Evolutionary conservation across 2,113 vertebrate genomes (phyloP), one percentile per base, ranked within the genome.

Genomic region (Perca flavescens): DNA sequence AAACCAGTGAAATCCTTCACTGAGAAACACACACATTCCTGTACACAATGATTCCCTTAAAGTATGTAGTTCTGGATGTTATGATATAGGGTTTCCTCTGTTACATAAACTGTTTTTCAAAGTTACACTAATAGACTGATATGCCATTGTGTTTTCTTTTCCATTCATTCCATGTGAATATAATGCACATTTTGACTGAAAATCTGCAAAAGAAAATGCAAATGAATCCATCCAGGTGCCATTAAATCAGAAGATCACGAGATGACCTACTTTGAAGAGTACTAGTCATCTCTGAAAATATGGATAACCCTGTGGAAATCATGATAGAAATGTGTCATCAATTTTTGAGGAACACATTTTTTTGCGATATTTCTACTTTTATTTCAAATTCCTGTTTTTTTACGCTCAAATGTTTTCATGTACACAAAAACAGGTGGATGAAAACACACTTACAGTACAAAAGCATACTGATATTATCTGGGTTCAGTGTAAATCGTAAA

Each of bases 11-110:
- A 74, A 19, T 2, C 14, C 25, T 50, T 47, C 15, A 71, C 28
- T 58, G 52, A 15, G 31, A 31, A 53, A 46, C 47, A 43, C 40
- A 52, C n/a, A 76, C 61, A 56, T 76, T 46, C 56, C 52, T 56
- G 49, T 49, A 43, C 21, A 63, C 14, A 65, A 28, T 28, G 3
- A 12, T 13, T 54, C 34, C 22, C n/a, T 50, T 25, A 17, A 22
- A 46, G 21, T 22, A n/a, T 1, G 50, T 21, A 46, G 22, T n/a
- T 61, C 9, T 34, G 40, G 8, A 13, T 58, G 49, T 31, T 57
- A 16, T 40, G 15, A 22, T 0, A 10, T 12, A 40, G 14, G 21
- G 7, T 11, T 19, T 36, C 5, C 3, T 14, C 22, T 31, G 40
- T 60, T 14, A 50, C 3, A 28, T 56, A 56, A n/a, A 56, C 12